phyloP scores from a whole-genome alignment of 1,140 invertebrate species.

The Augochlora pura region DNA sequence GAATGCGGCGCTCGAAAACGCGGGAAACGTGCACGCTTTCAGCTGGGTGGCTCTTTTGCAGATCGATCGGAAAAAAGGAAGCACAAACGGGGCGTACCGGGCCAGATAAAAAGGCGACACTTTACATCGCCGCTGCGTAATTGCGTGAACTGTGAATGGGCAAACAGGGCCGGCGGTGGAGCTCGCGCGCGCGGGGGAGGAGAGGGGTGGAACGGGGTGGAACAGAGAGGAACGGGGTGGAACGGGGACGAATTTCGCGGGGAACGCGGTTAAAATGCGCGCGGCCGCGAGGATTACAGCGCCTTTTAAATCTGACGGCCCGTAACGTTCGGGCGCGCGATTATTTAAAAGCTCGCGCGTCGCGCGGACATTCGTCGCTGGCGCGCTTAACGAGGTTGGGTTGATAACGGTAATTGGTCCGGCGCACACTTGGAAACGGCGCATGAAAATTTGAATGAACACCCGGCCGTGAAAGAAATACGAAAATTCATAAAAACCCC shows the following conservation, averaged over 20 bases:
- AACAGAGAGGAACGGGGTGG: too few relatives aligned
- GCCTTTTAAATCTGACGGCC: conserved; percentile 23
- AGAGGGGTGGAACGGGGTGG: too few relatives aligned
- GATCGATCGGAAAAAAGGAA: background rate
- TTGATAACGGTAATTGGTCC: conserved; percentile 28
- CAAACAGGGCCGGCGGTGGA: too few relatives aligned
- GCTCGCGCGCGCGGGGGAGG: too few relatives aligned
- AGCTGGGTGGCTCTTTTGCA: too few relatives aligned
- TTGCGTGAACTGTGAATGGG: conserved; percentile 9
- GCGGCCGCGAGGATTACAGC: too few relatives aligned
- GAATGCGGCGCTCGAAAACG: too few relatives aligned
- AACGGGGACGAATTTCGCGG: background rate
- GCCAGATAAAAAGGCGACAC: background rate
- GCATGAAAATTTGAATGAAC: conserved; percentile 28
- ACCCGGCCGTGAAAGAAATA: background rate
- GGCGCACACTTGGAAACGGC: background rate
- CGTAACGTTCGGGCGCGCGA: conserved; percentile 15
- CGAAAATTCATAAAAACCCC: background rate
- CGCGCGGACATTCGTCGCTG: conserved; percentile 17
- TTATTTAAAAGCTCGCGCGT: conserved; percentile 25
- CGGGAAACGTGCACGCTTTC: too few relatives aligned
- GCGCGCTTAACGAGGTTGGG: conserved; percentile 10
- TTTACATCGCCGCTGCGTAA: conserved; percentile 1
- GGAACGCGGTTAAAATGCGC: conserved; percentile 4
- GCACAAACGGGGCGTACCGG: background rate